Evolutionary conservation across 2,888 invertebrate species (phyloP).

Genomic region (Pycnomerus fuliginosus): DNA sequence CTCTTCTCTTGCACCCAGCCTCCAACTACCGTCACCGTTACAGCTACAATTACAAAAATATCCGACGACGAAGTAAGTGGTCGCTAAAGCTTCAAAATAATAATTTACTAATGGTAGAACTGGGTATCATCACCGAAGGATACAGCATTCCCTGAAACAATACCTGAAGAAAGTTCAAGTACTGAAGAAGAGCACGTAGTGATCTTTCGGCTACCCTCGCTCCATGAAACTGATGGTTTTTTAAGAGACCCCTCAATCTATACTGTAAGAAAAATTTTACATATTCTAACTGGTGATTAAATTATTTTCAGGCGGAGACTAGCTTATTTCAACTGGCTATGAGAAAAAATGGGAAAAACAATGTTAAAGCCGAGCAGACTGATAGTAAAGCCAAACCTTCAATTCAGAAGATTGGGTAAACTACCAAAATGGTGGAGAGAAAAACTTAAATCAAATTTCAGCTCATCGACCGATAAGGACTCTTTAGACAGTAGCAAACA

Average conservation of each 20-base stretch:
- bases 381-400: conserved; percentile 55
- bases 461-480: conserved; percentile 73
- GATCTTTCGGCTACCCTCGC: conserved; percentile 79
- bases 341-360: conserved; percentile 54
- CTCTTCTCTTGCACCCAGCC: conserved; percentile 49
- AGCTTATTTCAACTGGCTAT: conserved; percentile 71
- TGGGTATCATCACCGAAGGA: conserved; percentile 89
- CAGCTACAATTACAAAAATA: conserved; percentile 50
- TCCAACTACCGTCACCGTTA: conserved; percentile 49
- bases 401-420: conserved; percentile 63
- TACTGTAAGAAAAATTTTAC: conserved; percentile 70
- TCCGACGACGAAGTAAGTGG: conserved; percentile 60
- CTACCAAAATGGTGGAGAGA: background rate
- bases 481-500: conserved; percentile 64
- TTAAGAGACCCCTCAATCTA: conserved; percentile 78
- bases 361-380: conserved; percentile 55
- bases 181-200: conserved; percentile 92
- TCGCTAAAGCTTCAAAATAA: background rate
- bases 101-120: conserved; percentile 54
- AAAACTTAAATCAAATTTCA: conserved; percentile 31
- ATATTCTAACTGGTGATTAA: conserved; percentile 1
- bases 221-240: conserved; percentile 69
- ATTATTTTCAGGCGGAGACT: conserved; percentile 64
- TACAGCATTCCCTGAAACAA: conserved; percentile 86
- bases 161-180: conserved; percentile 90